These are phyloP conservation scores for Holacanthella duospinosa DNA, from an alignment of 2,888 invertebrate genomes.

Conservation along the genomic window DNA sequence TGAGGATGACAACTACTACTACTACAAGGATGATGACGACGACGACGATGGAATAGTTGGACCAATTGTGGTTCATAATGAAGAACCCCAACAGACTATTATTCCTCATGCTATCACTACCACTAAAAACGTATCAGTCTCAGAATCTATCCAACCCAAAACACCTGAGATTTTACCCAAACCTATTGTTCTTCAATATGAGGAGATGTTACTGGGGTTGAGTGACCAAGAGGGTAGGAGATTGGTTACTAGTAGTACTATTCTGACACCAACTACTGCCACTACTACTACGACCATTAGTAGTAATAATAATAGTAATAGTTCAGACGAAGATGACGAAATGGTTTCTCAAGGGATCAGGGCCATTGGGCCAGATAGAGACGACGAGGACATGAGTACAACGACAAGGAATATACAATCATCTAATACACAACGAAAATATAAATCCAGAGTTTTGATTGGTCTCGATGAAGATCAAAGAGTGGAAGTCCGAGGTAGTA, in stretches of 20 bases:
- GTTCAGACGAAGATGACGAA: not conserved
- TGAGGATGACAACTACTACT: no score
- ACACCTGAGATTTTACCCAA: not conserved
- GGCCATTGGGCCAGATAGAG: no score
- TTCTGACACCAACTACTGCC: no score
- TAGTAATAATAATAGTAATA: not conserved
- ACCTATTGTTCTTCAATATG: not conserved
- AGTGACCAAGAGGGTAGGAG: not conserved
- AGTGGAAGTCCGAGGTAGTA: constrained; percentile 3
- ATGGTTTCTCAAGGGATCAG: not conserved
- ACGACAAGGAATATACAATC: not conserved
- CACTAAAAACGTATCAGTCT: no score
- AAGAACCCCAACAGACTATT: no score
- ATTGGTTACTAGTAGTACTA: not conserved
- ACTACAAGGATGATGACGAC: constrained; percentile 30
- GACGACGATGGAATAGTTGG: constrained; percentile 16
- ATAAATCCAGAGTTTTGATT: not conserved
- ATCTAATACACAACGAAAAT: not conserved
- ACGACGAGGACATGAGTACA: not conserved
- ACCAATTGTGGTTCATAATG: not conserved
- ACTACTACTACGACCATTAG: not conserved
- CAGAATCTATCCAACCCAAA: no score
- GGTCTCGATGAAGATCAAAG: not conserved
- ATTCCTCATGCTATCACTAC: no score
- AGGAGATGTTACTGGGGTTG: not conserved